Conservation (phyloP, 2,888 invertebrate genomes). For the Phyllotreta striolata region DNA sequence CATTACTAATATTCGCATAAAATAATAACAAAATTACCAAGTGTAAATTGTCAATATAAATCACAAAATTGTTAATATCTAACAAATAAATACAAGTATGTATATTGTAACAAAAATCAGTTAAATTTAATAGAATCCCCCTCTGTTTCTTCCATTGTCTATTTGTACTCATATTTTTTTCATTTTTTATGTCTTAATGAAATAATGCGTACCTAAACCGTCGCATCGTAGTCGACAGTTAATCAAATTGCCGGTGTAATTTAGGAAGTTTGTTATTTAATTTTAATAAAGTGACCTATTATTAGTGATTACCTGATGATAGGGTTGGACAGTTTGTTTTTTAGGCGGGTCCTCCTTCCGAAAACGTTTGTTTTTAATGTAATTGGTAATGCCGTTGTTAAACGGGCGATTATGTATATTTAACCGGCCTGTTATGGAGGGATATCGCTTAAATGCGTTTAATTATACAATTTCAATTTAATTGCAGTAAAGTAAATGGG, state of each 20-base stretch:
- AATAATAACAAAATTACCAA: no score
- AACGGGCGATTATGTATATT: slow-evolving; percentile 9
- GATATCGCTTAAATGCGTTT: slow-evolving; percentile 6
- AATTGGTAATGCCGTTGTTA: slow-evolving; percentile 6
- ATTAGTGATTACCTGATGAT: slow-evolving; percentile 22
- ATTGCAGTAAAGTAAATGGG: neutral
- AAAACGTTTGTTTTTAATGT: slow-evolving; percentile 19
- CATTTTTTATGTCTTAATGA: slow-evolving; percentile 16
- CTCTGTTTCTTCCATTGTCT: neutral
- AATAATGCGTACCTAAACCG: slow-evolving; percentile 16
- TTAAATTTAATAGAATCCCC: neutral
- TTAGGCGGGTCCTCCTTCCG: slow-evolving; percentile 12
- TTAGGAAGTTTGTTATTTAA: slow-evolving; percentile 28
- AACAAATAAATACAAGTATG: no score
- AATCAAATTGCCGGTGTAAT: slow-evolving; percentile 21
- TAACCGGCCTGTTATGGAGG: neutral
- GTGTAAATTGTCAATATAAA: no score
- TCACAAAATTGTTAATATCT: no score
- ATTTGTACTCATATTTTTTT: slow-evolving; percentile 3
- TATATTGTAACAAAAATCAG: no score
- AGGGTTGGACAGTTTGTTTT: slow-evolving; percentile 22
- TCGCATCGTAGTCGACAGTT: slow-evolving; percentile 19
- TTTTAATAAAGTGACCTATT: slow-evolving; percentile 24
- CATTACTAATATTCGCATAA: no score
- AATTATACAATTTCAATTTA: neutral